Evolutionary conservation across 2,113 vertebrate genomes (phyloP).

Genomic region (Tychaedon coryphoeus): DNA sequence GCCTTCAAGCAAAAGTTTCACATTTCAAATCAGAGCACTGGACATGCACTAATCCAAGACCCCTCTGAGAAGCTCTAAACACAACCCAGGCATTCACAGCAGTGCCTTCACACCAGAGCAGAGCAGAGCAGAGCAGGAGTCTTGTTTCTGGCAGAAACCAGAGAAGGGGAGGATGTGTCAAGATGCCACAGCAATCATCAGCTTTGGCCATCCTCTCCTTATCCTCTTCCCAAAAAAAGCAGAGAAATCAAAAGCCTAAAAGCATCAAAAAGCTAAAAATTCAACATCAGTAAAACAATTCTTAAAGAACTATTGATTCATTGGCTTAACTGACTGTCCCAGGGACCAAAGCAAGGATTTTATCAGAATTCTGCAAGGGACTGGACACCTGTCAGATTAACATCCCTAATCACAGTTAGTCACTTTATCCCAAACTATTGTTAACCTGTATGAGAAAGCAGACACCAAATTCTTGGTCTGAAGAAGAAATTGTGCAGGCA

Average conservation of each 20-base stretch:
- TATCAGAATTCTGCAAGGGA: neutral
- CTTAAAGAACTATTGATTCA: constrained; percentile 5
- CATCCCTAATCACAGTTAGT: neutral
- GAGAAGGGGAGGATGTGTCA: neutral
- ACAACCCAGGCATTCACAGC: neutral
- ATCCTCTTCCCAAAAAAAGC: neutral
- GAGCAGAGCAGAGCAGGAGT: neutral
- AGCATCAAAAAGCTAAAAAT: constrained; percentile 38
- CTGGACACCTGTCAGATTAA: neutral
- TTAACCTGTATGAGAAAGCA: neutral
- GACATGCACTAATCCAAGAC: neutral
- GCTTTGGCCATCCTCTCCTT: neutral
- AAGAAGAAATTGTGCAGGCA: neutral
- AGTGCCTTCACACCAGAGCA: neutral
- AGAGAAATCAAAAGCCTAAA: constrained; percentile 21
- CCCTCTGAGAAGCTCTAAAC: neutral
- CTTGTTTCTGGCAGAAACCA: neutral
- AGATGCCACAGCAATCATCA: neutral
- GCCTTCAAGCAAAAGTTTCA: neutral
- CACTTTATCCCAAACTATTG: neutral
- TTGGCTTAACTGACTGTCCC: neutral
- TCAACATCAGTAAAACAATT: neutral
- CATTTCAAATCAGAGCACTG: neutral
- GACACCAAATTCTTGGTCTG: neutral
- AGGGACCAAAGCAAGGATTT: constrained; percentile 1